Percentiles rank a stretch among this genome's conserved stretches.
phyloP scores from a whole-genome alignment of 1,140 invertebrate genomes.

The Cydia splendana region DNA sequence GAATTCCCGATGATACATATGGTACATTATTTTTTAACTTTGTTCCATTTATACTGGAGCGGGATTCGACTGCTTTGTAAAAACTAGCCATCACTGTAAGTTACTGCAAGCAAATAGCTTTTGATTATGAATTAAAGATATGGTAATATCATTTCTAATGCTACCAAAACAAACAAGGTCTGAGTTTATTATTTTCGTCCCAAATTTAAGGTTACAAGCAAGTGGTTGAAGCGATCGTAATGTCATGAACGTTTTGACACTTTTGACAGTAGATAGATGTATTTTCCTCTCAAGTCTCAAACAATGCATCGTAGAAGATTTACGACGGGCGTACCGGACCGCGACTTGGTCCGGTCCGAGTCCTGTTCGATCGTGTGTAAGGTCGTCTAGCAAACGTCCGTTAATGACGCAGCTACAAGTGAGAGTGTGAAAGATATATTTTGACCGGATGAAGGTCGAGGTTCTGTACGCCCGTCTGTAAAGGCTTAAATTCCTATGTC shows the following conservation, averaged over 20 bases:
- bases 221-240: background rate
- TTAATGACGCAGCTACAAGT: too few species aligned
- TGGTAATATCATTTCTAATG: background rate
- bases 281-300: background rate
- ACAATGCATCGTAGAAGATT: background rate
- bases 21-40: conserved; percentile 71
- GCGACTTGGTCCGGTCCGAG: too few species aligned
- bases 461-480: too few species aligned
- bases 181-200: too few species aligned
- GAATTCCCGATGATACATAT: conserved; percentile 83
- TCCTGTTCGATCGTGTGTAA: too few species aligned
- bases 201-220: conserved; percentile 6
- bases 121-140: background rate
- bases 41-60: conserved; percentile 56
- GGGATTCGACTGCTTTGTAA: conserved; percentile 56
- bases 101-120: background rate
- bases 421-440: too few species aligned
- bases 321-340: too few species aligned
- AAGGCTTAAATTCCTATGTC: background rate
- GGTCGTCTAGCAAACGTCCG: too few species aligned
- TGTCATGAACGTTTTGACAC: background rate
- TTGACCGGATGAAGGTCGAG: too few species aligned
- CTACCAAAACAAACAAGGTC: background rate
- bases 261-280: background rate
- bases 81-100: conserved; percentile 58